These are phyloP conservation scores for Tapirus indicus DNA, from an alignment of 2,797 vertebrate species.

Conservation along the genomic window DNA sequence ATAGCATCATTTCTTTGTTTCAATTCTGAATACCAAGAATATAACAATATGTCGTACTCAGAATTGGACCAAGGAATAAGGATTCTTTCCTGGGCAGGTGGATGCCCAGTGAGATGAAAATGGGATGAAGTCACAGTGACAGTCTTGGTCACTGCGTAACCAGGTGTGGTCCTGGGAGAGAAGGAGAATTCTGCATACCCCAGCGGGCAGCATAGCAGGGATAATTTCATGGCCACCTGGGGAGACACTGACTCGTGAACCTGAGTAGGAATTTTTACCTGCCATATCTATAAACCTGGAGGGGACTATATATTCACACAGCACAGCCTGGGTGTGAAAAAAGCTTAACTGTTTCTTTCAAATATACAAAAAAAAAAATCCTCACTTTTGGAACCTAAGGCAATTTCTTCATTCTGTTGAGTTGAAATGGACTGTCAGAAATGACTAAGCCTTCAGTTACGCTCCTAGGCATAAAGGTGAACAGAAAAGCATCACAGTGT, in stretches of 20 bases:
- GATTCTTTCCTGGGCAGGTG: not conserved
- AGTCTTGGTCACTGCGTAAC: not conserved
- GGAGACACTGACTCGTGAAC: not conserved
- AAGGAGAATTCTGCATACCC: not conserved
- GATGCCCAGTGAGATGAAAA: not conserved
- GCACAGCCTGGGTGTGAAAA: not conserved
- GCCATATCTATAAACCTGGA: not conserved
- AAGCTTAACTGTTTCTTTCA: not conserved
- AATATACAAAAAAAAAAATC: not conserved
- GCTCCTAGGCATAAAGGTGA: not conserved
- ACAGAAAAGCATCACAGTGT: not conserved
- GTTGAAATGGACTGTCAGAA: not conserved
- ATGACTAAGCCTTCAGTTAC: not conserved
- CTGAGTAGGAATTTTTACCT: not conserved
- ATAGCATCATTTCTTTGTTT: not conserved
- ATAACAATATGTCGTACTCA: not conserved
- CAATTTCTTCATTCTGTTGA: not conserved
- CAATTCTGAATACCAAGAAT: not conserved
- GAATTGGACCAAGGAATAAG: not conserved
- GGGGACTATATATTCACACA: not conserved
- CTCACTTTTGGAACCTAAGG: not conserved
- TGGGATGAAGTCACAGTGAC: not conserved
- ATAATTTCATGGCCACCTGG: not conserved
- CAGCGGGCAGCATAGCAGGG: not conserved
- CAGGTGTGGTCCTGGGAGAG: not conserved